phyloP scores from a whole-genome alignment of 2,113 vertebrate species.

The Forbesichthys agassizii region DNA sequence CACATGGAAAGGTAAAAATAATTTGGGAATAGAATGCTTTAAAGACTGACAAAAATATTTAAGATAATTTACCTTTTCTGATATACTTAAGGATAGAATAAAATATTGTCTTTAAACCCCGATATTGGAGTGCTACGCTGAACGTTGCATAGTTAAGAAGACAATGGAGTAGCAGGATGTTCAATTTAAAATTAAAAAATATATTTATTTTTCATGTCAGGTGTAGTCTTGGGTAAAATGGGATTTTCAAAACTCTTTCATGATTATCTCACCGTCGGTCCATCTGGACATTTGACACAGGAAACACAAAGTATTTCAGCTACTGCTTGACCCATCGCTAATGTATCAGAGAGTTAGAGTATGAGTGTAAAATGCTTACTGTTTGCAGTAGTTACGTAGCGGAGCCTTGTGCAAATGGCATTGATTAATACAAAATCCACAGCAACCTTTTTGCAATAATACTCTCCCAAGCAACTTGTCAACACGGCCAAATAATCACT shows the following conservation, averaged over 20 bases:
- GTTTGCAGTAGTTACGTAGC: slow-evolving; percentile 32
- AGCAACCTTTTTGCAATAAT: slow-evolving; percentile 49
- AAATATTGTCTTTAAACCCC: slow-evolving; percentile 53
- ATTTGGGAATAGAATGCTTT: slow-evolving; percentile 27
- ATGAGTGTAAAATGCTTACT: slow-evolving; percentile 29
- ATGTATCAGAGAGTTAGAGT: neutral
- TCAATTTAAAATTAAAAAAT: slow-evolving; percentile 42
- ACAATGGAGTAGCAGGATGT: slow-evolving; percentile 28
- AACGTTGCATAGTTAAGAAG: slow-evolving; percentile 74
- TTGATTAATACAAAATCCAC: slow-evolving; percentile 58
- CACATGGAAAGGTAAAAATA: slow-evolving; percentile 51
- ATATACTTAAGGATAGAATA: slow-evolving; percentile 68
- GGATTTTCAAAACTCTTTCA: neutral
- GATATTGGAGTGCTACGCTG: slow-evolving; percentile 46
- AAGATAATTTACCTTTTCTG: slow-evolving; percentile 49
- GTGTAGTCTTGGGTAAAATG: slow-evolving; percentile 26
- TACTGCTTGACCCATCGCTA: neutral
- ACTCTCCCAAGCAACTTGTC: slow-evolving; percentile 40
- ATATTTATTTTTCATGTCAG: slow-evolving; percentile 40
- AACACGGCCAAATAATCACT: slow-evolving; percentile 24
- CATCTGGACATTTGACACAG: too few species aligned
- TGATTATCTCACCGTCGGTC: too few species aligned
- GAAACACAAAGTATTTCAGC: too few species aligned
- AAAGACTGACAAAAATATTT: slow-evolving; percentile 68
- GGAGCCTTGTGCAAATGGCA: slow-evolving; percentile 64